These are phyloP conservation scores for Sceloporus undulatus DNA, from an alignment of 2,113 vertebrate genomes.

Conservation along the genomic window DNA sequence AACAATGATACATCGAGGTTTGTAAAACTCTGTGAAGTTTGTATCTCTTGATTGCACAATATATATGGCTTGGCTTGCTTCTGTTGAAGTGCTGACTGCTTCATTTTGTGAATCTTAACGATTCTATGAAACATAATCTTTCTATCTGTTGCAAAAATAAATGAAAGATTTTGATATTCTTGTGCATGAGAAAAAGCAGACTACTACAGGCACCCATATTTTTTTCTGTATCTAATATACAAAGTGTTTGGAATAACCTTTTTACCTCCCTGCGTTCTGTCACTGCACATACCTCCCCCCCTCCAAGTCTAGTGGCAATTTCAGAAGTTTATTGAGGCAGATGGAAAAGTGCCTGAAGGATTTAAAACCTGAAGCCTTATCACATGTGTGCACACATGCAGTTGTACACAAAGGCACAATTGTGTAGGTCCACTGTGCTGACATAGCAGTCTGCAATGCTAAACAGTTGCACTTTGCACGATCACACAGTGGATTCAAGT, in stretches of 20 bases:
- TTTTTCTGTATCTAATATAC: not conserved
- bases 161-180: not conserved
- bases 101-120: not conserved
- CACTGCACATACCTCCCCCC: not conserved
- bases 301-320: not conserved
- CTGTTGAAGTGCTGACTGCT: not conserved
- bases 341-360: not conserved
- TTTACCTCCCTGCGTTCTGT: not conserved
- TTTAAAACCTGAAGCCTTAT: no score
- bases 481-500: no score
- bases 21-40: not conserved
- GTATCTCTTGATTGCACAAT: not conserved
- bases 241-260: not conserved
- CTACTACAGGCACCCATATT: not conserved
- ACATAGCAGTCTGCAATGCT: no score
- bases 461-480: no score
- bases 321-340: not conserved
- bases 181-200: not conserved
- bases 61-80: not conserved
- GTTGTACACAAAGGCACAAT: no score
- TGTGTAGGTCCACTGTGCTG: no score
- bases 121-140: not conserved
- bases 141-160: not conserved
- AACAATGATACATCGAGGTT: no score
- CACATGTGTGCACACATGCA: no score